These are phyloP conservation scores for Agapornis roseicollis DNA, from an alignment of 2,113 vertebrate species.

Conservation along the genomic window DNA sequence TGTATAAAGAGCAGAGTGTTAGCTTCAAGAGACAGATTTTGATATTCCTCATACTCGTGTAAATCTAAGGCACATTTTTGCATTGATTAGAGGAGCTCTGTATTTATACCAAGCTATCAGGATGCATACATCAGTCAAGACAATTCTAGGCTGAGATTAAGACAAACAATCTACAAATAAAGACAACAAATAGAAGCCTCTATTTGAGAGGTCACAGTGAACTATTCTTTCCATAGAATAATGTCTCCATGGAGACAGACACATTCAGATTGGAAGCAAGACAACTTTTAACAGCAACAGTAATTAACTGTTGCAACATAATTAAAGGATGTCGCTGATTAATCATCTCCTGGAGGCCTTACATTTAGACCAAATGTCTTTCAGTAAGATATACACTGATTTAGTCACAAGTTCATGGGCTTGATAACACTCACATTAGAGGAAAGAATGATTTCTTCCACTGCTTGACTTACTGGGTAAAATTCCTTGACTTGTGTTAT, in stretches of 20 bases:
- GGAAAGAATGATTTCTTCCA: background rate
- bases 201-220: background rate
- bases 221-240: constrained; percentile 31
- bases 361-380: constrained; percentile 45
- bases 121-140: background rate
- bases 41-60: background rate
- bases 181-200: background rate
- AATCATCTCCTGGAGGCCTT: constrained; percentile 52
- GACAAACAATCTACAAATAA: background rate
- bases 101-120: background rate
- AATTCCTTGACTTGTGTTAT: background rate
- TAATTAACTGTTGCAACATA: constrained; percentile 57
- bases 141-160: background rate
- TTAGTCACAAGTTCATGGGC: constrained; percentile 17
- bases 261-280: constrained; percentile 49
- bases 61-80: background rate
- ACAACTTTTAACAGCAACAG: constrained; percentile 49
- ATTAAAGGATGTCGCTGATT: constrained; percentile 60
- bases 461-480: background rate
- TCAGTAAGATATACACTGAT: background rate
- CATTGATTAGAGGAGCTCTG: background rate
- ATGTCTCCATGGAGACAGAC: constrained; percentile 66
- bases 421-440: background rate
- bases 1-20: background rate
- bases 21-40: background rate